These are phyloP conservation scores for Drosophila neonasuta DNA, from an alignment of 2,888 invertebrate species.

Conservation along the genomic window DNA sequence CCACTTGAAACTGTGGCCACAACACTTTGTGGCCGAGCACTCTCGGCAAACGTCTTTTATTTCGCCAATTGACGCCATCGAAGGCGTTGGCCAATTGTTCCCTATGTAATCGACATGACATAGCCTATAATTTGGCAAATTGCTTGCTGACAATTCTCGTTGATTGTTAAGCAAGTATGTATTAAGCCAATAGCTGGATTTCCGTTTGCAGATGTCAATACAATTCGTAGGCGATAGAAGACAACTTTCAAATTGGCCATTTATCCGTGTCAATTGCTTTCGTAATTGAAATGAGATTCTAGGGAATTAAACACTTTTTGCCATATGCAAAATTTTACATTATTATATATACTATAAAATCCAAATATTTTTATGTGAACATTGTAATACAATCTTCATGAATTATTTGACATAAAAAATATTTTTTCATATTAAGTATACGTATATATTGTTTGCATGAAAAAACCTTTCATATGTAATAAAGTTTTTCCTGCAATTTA, in stretches of 20 bases:
- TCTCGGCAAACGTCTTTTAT: slow-evolving; percentile 63
- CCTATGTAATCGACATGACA: slow-evolving; percentile 26
- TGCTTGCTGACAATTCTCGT: slow-evolving; percentile 36
- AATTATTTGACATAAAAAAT: too few relatives aligned
- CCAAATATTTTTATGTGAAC: too few relatives aligned
- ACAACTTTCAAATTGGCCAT: slow-evolving; percentile 11
- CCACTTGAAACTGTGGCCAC: slow-evolving; percentile 55
- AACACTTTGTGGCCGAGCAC: neutral
- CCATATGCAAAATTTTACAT: neutral
- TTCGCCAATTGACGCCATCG: slow-evolving; percentile 42
- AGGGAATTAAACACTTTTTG: slow-evolving; percentile 4
- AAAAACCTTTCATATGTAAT: too few relatives aligned
- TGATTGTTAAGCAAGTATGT: slow-evolving; percentile 21
- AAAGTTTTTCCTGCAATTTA: too few relatives aligned
- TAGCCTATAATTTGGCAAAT: slow-evolving; percentile 65
- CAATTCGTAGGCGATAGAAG: slow-evolving; percentile 3
- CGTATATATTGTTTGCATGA: too few relatives aligned
- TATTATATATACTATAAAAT: too few relatives aligned
- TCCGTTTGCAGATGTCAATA: neutral
- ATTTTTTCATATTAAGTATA: neutral
- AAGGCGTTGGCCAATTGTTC: slow-evolving; percentile 46
- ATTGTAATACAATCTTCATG: too few relatives aligned
- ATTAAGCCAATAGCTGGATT: slow-evolving; percentile 11
- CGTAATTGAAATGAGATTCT: slow-evolving; percentile 4
- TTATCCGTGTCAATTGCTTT: neutral